phyloP scores from a whole-genome alignment of 2,797 vertebrate genomes.

The Pangasius macronema region DNA sequence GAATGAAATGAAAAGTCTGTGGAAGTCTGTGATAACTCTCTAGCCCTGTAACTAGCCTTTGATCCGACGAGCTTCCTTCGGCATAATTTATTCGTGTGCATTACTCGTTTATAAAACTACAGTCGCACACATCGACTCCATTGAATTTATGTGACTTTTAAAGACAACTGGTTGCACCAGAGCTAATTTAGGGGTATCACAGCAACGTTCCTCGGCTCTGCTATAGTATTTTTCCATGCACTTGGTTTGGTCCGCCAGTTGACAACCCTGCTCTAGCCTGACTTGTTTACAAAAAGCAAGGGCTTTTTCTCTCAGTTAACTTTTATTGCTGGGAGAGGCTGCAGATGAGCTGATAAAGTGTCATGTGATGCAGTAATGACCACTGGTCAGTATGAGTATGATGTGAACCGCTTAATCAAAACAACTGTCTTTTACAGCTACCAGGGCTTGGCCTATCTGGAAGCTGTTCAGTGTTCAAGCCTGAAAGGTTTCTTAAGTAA shows the following conservation, averaged over 20 bases:
- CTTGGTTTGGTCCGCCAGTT: neutral
- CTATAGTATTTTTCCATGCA: no score
- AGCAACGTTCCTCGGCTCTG: neutral
- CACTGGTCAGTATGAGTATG: neutral
- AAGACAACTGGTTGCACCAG: no score
- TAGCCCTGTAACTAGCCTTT: neutral
- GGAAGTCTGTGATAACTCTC: no score
- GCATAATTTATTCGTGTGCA: neutral
- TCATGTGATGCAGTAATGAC: conserved; percentile 14
- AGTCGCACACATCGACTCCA: no score
- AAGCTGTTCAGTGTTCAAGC: neutral
- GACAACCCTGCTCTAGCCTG: neutral
- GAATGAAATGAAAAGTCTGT: neutral
- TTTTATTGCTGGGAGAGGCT: conserved; percentile 36
- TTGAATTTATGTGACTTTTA: no score
- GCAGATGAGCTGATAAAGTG: conserved; percentile 38
- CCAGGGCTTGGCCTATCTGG: neutral
- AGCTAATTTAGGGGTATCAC: no score
- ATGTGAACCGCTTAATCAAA: neutral
- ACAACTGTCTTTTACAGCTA: neutral
- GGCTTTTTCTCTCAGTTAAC: neutral
- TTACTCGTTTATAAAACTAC: neutral
- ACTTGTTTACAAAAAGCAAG: conserved; percentile 22
- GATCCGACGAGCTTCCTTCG: neutral
- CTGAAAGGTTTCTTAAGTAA: neutral